Evolutionary conservation across 2,113 vertebrate genomes (phyloP).

Genomic region (Passer domesticus): DNA sequence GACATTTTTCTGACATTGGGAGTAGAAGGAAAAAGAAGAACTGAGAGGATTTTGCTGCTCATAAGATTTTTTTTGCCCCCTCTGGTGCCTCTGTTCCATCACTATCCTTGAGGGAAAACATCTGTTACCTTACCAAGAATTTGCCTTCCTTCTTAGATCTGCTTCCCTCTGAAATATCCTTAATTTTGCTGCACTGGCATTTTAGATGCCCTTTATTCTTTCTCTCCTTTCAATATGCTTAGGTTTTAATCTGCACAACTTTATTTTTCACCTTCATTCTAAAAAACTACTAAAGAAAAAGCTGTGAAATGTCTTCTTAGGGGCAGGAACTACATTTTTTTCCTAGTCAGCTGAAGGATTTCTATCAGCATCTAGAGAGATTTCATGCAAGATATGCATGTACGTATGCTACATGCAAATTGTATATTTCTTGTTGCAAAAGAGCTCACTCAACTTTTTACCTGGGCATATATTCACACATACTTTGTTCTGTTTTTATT

Average conservation of each 20-base stretch:
- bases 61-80: not conserved
- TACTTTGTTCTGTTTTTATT: not conserved
- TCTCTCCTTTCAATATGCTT: not conserved
- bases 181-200: not conserved
- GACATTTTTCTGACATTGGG: not conserved
- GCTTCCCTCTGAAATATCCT: not conserved
- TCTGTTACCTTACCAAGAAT: conserved; percentile 34
- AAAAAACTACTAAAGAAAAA: not conserved
- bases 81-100: not conserved
- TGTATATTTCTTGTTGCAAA: not conserved
- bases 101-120: conserved; percentile 32
- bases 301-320: not conserved
- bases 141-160: not conserved
- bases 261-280: not conserved
- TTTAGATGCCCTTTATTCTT: conserved; percentile 16
- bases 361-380: not conserved
- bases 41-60: not conserved
- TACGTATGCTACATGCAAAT: not conserved
- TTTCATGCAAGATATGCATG: not conserved
- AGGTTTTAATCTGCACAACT: not conserved
- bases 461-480: not conserved
- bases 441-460: not conserved
- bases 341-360: not conserved
- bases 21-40: not conserved
- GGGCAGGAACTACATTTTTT: not conserved